Evolutionary conservation across 2,797 vertebrate genomes (phyloP), one percentile per base, ranked within the genome.

Genomic region (Xerus rutilus): DNA sequence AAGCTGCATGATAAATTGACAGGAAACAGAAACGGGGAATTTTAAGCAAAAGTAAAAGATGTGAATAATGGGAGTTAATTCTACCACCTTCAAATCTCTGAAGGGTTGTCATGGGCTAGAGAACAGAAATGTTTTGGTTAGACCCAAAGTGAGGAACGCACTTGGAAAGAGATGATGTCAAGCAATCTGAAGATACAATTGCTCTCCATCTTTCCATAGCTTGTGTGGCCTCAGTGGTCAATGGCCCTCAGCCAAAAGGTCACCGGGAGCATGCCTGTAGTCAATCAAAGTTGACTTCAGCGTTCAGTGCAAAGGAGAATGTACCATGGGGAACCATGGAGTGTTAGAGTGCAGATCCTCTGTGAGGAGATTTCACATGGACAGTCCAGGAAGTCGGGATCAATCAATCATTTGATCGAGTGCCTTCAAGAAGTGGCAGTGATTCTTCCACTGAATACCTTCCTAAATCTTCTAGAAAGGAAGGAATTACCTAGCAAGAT

Each of bases 301-400:
- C 4, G 1, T 17, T 77, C 15, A 0, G 2, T 12, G 21, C 15
- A 45, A 47, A 1, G 7, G 76, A 64, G 28, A 47, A 43, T 21
- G 5, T 14, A 72, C 7, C 3, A 2, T 4, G 3, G 35, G 54
- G 9, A 76, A 43, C 2, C 30, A 21, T 3, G 25, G 13, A 17
- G 9, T 15, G 10, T 87, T 20, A n/a, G 2, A 3, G 12, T 54
- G 17, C 72, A 62, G 2, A 3, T 35, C 15, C 32, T 52, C 35
- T 52, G 7, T 45, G 10, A 13, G 28, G 52, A 23, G 57, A 70
- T 43, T 65, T 30, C 5, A 20, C 13, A 35, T 72, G 7, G 20
- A 74, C 0, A 10, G n/a, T 35, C 49, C 4, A 64, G 49, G 23
- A 77, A 28, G 9, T 20, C 23, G 52, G 2, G 14, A 39, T 82